Conservation (phyloP, 1,140 invertebrate species). For the Zeugodacus cucurbitae region DNA sequence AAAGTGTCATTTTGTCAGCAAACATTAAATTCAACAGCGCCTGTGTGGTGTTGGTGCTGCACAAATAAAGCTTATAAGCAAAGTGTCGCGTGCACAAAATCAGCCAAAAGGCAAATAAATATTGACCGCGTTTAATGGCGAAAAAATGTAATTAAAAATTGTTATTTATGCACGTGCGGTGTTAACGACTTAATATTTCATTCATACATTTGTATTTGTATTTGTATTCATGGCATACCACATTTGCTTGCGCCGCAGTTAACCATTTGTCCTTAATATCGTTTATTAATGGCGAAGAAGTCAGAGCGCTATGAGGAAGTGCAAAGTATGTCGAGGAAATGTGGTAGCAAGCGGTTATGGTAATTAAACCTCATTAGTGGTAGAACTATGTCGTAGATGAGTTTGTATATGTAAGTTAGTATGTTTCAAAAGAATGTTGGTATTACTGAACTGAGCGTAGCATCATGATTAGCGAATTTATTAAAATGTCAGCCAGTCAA, state of each 20-base stretch:
- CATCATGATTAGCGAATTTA: neutral
- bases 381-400: neutral
- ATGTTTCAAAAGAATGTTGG: neutral
- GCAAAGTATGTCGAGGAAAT: neutral
- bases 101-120: constrained; percentile 36
- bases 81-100: constrained; percentile 35
- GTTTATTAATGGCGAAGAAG: neutral
- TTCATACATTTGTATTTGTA: neutral
- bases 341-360: neutral
- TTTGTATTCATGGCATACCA: neutral
- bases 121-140: constrained; percentile 16
- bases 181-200: constrained; percentile 24
- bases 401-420: neutral
- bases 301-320: neutral
- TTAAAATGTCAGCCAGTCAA: neutral
- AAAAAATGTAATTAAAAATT: constrained; percentile 35
- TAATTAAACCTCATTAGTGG: neutral
- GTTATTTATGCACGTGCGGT: constrained; percentile 28
- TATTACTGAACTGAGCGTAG: no score
- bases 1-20: constrained; percentile 33
- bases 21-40: constrained; percentile 17
- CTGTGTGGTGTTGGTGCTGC: no score
- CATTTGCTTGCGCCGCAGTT: neutral
- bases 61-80: neutral
- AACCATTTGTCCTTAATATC: neutral